Evolutionary conservation across 2,113 vertebrate species (phyloP), one percentile per base, ranked within the genome.

Genomic region (Odontophorus gujanensis): DNA sequence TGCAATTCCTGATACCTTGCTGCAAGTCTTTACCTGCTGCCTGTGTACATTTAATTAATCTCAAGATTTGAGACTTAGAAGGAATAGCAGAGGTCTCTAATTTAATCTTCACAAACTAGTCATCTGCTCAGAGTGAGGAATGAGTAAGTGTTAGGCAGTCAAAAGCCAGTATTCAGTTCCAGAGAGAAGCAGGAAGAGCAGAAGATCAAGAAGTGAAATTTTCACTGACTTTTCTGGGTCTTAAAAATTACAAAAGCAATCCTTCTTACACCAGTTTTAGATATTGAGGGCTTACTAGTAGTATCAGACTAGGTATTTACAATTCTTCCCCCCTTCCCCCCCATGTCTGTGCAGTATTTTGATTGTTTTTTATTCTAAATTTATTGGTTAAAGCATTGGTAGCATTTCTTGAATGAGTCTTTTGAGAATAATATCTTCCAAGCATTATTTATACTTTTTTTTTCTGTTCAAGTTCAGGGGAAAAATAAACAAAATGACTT

Each of bases 81-180:
- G 81, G 80, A 93, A 93, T 95, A 97, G 78, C 92, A 93, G 85
- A 86, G 87, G 55, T 94, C 76, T 87, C 95, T 96, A 96, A 97
- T 97, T 97, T n/a, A n/a, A 97, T 97, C 93, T 97, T 96, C 92
- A 53, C 77, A 94, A 97, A 96, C 92, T 93, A 95, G 92, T 92
- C 85, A 97, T 96, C 89, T 95, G 84, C 91, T 87, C 83, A 94
- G 94, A 96, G 96, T 82, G 85, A 97, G 90, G 75, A 91, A 75
- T 95, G 92, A 97, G 95, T 96, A 94, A 94, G 90, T 68, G 91
- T 86, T 90, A 96, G 96, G 73, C 87, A 95, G 75, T 92, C 58
- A 97, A 94, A 96, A 87, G 91, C 84, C 95, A 94, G 75, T 82
- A 81, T 74, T 96, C 91, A 97, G 91, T 96, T 53, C 25, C 96